Evolutionary conservation across 2,797 vertebrate genomes (phyloP), one percentile per base, ranked within the genome.

Genomic region (Trachurus trachurus): DNA sequence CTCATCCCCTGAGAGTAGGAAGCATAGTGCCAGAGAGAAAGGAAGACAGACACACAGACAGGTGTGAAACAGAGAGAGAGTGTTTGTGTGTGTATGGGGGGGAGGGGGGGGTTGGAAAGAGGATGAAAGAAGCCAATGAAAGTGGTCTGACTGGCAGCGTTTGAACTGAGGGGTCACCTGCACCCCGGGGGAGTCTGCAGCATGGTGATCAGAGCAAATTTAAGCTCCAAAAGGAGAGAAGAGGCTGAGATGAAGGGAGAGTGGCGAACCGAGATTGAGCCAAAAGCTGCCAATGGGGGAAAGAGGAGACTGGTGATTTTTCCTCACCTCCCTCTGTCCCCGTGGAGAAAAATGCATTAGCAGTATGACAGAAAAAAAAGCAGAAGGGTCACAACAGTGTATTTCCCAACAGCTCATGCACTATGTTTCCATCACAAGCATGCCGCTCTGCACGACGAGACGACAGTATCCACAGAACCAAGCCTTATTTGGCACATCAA

Each of bases 81-180:
- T 9, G 31, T 5, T 34, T 34, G 31, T 34, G 31, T 31, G 31
- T 31, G 5, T 31, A n/a, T n/a, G 44, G 59, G 42, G 22, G 53
- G 42, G 39, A 7, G 39, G 44, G 57, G 44, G 26, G 54, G 47
- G 39, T 34, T 5, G 17, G 39, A 49, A 34, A 47, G 39, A 45
- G 81, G 89, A 83, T 90, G 82, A 90, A 89, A 90, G 77, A 39
- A 79, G 62, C 0, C 15, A 84, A 87, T 77, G 76, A 90, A 85
- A 84, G 73, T 29, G 34, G 80, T 53, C 66, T 68, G 87, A 75
- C 80, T 83, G 87, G 74, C 72, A 65, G 83, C 57, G 80, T 93
- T 91, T 90, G 87, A 91, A 87, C 87, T 67, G 45, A 62, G 72
- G 79, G 89, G 88, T 91, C 86, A 91, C 66, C 79, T 73, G 79